phyloP scores from a whole-genome alignment of 2,113 vertebrate genomes.

The Gavia stellata region DNA sequence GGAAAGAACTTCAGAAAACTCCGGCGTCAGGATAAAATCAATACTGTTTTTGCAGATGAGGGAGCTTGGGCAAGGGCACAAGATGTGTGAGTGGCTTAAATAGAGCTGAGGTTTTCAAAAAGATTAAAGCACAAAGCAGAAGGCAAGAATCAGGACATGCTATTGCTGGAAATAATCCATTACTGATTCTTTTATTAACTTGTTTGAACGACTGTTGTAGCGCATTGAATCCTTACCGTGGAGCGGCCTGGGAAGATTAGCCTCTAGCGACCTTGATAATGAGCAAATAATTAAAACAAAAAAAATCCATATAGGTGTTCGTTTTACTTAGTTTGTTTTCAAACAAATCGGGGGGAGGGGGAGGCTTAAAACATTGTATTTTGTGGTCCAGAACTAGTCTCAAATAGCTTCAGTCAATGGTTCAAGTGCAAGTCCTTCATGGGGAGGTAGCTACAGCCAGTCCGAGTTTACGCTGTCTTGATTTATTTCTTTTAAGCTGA shows the following conservation, averaged over 20 bases:
- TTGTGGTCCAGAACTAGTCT: neutral
- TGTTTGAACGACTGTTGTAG: neutral
- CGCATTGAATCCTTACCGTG: neutral
- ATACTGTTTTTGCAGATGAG: neutral
- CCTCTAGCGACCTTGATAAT: neutral
- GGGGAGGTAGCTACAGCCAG: neutral
- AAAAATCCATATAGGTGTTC: neutral
- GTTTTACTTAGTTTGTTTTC: neutral
- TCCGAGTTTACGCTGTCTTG: neutral
- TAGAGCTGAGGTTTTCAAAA: neutral
- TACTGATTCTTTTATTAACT: neutral
- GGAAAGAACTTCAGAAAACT: neutral
- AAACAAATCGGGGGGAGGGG: neutral
- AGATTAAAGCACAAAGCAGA: neutral
- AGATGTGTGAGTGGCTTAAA: neutral
- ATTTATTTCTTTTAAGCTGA: neutral
- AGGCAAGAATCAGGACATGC: neutral
- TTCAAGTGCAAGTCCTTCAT: neutral
- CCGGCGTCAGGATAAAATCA: neutral
- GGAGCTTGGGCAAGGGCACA: neutral
- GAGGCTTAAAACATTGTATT: neutral
- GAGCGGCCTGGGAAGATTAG: neutral
- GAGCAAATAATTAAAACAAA: neutral
- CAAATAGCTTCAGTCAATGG: neutral
- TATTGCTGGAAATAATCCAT: neutral